Evolutionary conservation across 1,140 invertebrate genomes (phyloP), one percentile per base, ranked within the genome.

Genomic region (Zaprionus capensis): DNA sequence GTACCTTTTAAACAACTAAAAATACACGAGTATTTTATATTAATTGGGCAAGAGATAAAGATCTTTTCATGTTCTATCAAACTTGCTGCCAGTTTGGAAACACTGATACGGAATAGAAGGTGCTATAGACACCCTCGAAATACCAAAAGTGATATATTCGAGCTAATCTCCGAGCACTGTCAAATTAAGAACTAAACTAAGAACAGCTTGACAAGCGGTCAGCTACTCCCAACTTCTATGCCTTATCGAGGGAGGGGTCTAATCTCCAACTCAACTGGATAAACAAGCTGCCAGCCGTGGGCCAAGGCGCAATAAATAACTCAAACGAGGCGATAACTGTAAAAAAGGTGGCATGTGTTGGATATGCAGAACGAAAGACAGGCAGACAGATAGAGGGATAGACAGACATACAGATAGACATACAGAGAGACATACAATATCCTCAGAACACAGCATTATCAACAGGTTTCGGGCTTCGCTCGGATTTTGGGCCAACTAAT

Each of bases 261-360:
- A 12, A 51, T 51, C 46, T 20, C 20, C 3, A 9, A 9, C 17
- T 49, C 17, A 20, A 51, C 46, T 51, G 46, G 46, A 51, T 51
- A 51, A 24, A 51, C 46, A 51, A 51, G 17, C 46, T 51, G 9
- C 46, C 5, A n/a, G 41, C 41, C n/a, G 2, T 20, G n/a, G 41
- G 15, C 5, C 41, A 51, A 51, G 46, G 11, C 1, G 46, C 46
- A 11, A 51, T 51, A 24, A 51, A 51, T 51, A 51, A 51, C 11
- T 51, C 46, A 22, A 51, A 51, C 20, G 46, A 4, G 11, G 20
- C 46, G 46, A 51, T 51, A 51, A 51, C 46, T 51, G 46, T 51
- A 49, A 24, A 24, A 51, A 51, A 51, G 20, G 46, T 22, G 41
- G 15, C 6, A 17, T 46, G 6, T 46, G n/a, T 17, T n/a, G 4